Conservation (phyloP, 2,113 vertebrate species). For the Rhynchopsitta pachyrhyncha region DNA sequence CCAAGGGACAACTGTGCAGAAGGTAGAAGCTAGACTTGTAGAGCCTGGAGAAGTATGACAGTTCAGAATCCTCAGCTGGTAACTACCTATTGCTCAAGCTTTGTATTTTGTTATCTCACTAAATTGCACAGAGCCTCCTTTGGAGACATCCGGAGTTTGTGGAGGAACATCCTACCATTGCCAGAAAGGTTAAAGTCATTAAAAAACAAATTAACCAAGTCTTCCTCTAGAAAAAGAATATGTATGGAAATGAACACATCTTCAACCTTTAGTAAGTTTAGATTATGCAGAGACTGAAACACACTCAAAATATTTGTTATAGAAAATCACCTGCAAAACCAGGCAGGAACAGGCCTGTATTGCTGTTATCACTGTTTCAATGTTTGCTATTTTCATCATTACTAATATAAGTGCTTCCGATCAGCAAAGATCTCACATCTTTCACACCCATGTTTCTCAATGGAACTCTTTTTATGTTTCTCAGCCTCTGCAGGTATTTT, state of each 20-base stretch:
- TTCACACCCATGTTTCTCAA: neutral
- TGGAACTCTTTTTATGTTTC: neutral
- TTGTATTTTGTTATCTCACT: neutral
- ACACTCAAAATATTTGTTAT: neutral
- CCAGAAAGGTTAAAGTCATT: neutral
- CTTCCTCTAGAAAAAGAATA: neutral
- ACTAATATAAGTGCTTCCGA: neutral
- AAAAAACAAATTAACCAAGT: neutral
- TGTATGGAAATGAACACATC: neutral
- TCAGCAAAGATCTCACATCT: neutral
- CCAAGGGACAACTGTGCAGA: rapidly evolving
- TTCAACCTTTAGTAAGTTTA: neutral
- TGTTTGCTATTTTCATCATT: neutral
- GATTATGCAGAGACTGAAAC: neutral
- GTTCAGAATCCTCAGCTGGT: neutral
- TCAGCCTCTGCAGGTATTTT: neutral
- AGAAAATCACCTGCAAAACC: neutral
- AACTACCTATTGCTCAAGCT: neutral
- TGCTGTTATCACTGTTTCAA: neutral
- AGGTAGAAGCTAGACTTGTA: neutral
- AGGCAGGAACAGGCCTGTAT: neutral
- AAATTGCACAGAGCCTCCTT: neutral
- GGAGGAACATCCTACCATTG: neutral
- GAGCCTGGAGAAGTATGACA: neutral
- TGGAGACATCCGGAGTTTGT: neutral